Conservation (phyloP, 2,888 invertebrate species). For the Nebria brevicollis region DNA sequence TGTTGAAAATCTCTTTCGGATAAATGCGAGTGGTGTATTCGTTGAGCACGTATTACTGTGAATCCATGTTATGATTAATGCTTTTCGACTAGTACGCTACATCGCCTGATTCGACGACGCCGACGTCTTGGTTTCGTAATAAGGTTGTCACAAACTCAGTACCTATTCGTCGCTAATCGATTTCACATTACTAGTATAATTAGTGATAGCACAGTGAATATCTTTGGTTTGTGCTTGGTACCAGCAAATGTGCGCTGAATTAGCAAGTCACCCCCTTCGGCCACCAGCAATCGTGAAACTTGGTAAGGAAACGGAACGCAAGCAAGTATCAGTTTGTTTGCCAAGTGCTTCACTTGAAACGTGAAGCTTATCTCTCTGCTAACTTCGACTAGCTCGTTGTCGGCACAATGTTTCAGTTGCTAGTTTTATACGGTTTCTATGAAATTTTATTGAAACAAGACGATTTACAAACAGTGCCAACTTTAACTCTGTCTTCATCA, state of each 20-base stretch:
- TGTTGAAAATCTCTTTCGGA: too few species aligned
- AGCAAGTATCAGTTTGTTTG: constrained; percentile 14
- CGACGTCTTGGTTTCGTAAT: background rate
- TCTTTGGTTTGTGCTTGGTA: constrained; percentile 12
- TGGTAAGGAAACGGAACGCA: background rate
- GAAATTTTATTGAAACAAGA: constrained; percentile 16
- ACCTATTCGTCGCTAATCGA: background rate
- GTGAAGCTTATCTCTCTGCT: constrained; percentile 17
- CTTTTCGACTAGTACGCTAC: background rate
- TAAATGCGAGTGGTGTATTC: background rate
- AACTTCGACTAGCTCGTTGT: constrained; percentile 2
- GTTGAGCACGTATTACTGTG: background rate
- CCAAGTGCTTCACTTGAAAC: constrained; percentile 15
- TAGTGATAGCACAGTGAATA: constrained; percentile 10
- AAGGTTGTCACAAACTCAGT: background rate
- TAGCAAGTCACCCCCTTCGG: constrained; percentile 2
- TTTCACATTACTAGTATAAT: constrained; percentile 21
- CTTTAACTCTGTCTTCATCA: constrained; percentile 25
- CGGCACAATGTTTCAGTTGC: constrained; percentile 21
- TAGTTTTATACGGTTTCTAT: constrained; percentile 18
- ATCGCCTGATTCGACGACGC: background rate
- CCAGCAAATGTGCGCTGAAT: background rate
- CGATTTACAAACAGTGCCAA: constrained; percentile 21
- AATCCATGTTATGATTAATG: constrained; percentile 9
- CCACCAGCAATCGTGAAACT: background rate